These are phyloP conservation scores for Cladorhizidae sp. DNA, from an alignment of 37 sponge, comb jelly and placozoan species.

Conservation along the genomic window DNA sequence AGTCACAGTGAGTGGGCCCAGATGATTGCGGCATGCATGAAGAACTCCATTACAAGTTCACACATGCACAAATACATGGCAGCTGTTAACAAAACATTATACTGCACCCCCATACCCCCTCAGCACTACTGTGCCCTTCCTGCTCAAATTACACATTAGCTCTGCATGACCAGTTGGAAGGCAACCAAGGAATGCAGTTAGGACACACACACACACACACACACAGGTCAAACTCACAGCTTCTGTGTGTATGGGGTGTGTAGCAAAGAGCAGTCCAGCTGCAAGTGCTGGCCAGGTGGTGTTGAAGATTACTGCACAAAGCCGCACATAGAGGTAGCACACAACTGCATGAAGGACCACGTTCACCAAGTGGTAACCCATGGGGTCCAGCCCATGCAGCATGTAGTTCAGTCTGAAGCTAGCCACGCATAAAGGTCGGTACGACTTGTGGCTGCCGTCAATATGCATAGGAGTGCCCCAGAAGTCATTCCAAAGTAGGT, in stretches of 20 bases:
- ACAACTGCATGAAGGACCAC: conserved; percentile 83
- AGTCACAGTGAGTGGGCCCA: too few relatives aligned
- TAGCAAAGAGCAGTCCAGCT: conserved; percentile 79
- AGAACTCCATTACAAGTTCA: too few relatives aligned
- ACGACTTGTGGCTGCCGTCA: conserved; percentile 91
- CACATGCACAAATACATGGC: too few relatives aligned
- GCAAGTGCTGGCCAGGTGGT: conserved; percentile 55
- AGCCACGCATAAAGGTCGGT: conserved; percentile 86
- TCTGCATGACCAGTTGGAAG: too few relatives aligned
- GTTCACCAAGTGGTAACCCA: conserved; percentile 92
- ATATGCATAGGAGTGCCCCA: conserved; percentile 95
- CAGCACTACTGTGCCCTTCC: too few relatives aligned
- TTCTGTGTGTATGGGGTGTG: conserved; percentile 69
- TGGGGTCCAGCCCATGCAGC: conserved; percentile 77
- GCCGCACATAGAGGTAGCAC: conserved; percentile 69
- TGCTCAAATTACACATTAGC: too few relatives aligned
- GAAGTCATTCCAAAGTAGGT: conserved; percentile 85
- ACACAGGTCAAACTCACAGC: too few relatives aligned
- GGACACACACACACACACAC: too few relatives aligned
- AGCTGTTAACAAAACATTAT: too few relatives aligned
- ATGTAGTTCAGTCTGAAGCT: conserved; percentile 88
- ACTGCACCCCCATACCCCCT: too few relatives aligned
- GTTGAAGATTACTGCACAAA: conserved; percentile 55
- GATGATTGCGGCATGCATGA: too few relatives aligned
- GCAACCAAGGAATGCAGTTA: too few relatives aligned